Evolutionary conservation across 2,113 vertebrate genomes (phyloP), one percentile per base, ranked within the genome.

Genomic region (Pseudorhombus dupliciocellatus): DNA sequence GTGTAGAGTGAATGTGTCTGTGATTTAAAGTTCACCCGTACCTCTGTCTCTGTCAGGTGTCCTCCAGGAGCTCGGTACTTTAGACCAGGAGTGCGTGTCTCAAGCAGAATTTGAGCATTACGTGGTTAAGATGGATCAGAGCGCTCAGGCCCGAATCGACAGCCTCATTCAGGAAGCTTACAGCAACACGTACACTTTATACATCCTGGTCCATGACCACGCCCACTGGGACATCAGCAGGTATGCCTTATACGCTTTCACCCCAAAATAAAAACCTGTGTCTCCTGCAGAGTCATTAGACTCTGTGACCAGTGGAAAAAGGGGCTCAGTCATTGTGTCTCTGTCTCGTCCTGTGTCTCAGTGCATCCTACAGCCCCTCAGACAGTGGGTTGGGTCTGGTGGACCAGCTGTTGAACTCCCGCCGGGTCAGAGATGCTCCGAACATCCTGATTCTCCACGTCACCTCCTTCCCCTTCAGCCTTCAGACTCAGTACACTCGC

Each of bases 391-490:
- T 92, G 73, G 97, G 97, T 58, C 84, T 96, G 28, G 97, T 97
- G 74, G 97, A 99, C 87, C 90, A 93, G 80, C 81, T 99, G 70
- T 83, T 99, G 83, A 99, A 99, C 92, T 98, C 96, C 91, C 91
- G 93, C 52, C 96, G 95, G 84, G 94, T 99, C 89, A 94, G 92
- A 89, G 97, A 99, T 66, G 94, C 97, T 0, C 87, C 96, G 54
- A 99, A 99, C 90, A 95, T 99, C 69, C 89, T 99, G 80, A 96
- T 93, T 0, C 96, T 99, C 10, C 97, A 99, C 0, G 98, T 99
- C 83, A 99, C 97, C 4, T 98, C 97, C 40, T 97, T 97, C 90
- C 98, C 98, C 0, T 99, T 97, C 0, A 94, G 96, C 1, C 93
- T 99, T 70, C 98, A 99, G 92, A 99, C 97, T 0, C 97, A 98